These are phyloP conservation scores for Mystacornis crossleyi DNA, from an alignment of 2,113 vertebrate genomes.

Conservation along the genomic window DNA sequence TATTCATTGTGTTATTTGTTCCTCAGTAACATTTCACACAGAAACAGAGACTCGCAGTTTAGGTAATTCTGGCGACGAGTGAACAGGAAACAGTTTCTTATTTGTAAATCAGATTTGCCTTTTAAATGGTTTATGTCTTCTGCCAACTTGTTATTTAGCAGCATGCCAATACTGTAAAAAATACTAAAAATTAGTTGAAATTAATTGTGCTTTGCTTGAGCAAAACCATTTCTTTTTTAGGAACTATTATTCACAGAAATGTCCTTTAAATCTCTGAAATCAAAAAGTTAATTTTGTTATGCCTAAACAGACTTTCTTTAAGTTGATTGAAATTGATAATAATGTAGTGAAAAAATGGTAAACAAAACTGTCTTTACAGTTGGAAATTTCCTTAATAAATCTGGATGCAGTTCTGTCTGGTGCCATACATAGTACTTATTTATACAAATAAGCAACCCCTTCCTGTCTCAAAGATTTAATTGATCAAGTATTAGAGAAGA, in stretches of 20 bases:
- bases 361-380: background rate
- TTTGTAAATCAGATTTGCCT: background rate
- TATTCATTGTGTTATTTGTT: background rate
- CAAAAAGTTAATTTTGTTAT: background rate
- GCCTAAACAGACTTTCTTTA: background rate
- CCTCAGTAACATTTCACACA: background rate
- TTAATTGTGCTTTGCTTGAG: background rate
- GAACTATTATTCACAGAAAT: background rate
- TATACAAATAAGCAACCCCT: background rate
- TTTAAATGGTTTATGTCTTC: conserved; percentile 5
- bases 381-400: background rate
- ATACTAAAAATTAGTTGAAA: background rate
- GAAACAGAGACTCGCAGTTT: background rate
- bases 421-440: background rate
- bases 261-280: background rate
- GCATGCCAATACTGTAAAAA: background rate
- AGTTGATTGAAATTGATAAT: background rate
- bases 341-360: background rate
- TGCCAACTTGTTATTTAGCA: background rate
- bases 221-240: background rate
- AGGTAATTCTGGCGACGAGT: background rate
- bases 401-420: background rate
- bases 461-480: background rate
- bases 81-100: background rate
- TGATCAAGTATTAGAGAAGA: background rate